Evolutionary conservation across 2,113 vertebrate species (phyloP).

Genomic region (Scortum barcoo): DNA sequence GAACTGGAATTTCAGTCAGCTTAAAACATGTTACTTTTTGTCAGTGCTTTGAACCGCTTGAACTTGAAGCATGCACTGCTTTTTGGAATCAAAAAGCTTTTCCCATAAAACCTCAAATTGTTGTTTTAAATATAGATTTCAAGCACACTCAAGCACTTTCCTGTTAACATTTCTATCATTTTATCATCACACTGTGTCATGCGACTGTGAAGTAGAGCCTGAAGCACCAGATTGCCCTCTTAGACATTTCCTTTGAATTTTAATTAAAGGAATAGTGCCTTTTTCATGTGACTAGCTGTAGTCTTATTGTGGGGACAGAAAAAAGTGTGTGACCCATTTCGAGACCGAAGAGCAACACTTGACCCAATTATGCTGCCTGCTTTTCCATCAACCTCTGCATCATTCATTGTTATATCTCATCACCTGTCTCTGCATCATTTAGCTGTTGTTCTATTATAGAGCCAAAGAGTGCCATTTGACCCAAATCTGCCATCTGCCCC

Average conservation of each 20-base stretch:
- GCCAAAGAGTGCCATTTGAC: not conserved
- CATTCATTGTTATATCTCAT: constrained; percentile 2
- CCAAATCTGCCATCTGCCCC: constrained; percentile 2
- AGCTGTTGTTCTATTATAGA: constrained; percentile 7
- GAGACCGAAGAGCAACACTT: not conserved
- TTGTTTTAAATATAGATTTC: constrained; percentile 5
- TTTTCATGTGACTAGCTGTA: not conserved
- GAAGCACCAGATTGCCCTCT: not conserved
- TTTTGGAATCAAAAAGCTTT: not conserved
- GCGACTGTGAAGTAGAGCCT: not conserved
- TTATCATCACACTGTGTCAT: not conserved
- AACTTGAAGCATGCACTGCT: not conserved
- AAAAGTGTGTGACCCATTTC: constrained; percentile 30
- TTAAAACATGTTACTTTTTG: not conserved
- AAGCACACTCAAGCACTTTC: not conserved
- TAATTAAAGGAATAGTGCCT: not conserved
- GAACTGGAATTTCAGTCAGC: not conserved
- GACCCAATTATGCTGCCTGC: constrained; percentile 5
- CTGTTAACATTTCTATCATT: not conserved
- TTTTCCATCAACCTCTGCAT: not conserved
- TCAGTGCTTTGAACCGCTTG: not conserved
- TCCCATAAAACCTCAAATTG: not conserved
- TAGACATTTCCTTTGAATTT: constrained; percentile 6
- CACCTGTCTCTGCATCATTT: constrained; percentile 21
- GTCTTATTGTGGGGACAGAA: constrained; percentile 3